Base-by-base conservation (phyloP, 1,140 invertebrate genomes). In the Prorops nasuta region DNA sequence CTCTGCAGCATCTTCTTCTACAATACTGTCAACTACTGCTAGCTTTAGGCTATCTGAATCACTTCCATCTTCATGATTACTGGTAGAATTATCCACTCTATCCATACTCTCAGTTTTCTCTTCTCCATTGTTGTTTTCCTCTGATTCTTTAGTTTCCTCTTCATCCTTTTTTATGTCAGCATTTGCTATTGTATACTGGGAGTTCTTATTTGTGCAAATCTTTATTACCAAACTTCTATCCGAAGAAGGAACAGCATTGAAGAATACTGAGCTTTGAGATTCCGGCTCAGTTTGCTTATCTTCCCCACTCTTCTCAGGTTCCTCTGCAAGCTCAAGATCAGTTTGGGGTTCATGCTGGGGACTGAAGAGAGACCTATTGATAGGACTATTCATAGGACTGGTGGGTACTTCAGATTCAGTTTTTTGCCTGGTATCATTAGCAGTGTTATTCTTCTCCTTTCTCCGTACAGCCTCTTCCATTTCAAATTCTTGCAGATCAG, bases 161-260 rank as follows among this genome's bases (percentile, higher is more conserved):
- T 18, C 43, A 19, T 57, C 47, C 22, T 55, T 14, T 54, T 39
- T 36, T 22, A 6, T 45, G 1, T 22, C 20, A 16, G 52, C 53
- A 19, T 32, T 62, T 2, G 66, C 60, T 2, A 78, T 69, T 3
- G 72, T 72, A 49, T 74, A 76, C 3, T 70, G 61, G 4, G 71
- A 72, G 50, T 74, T 77, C 44, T 68, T 74, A 39, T 76, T 78
- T 15, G 72, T 71, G 45, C 70, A 75, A 42, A 78, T 76, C 56
- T 77, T 78, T 20, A 77, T 77, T 4, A 77, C 64, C 44, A 78
- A 59, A 54, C 74, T 78, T 17, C 74, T 62, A 12, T 76, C 70
- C 4, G 70, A 63, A 3, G 60, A 45, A 31, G 69, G 63, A 7
- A 68, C 63, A 3, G 66, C 49, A 14, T 67, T 74, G 9, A 67